Evolutionary conservation across 2,113 vertebrate genomes (phyloP), one percentile per base, ranked within the genome.

Genomic region (Embiotoca jacksoni): DNA sequence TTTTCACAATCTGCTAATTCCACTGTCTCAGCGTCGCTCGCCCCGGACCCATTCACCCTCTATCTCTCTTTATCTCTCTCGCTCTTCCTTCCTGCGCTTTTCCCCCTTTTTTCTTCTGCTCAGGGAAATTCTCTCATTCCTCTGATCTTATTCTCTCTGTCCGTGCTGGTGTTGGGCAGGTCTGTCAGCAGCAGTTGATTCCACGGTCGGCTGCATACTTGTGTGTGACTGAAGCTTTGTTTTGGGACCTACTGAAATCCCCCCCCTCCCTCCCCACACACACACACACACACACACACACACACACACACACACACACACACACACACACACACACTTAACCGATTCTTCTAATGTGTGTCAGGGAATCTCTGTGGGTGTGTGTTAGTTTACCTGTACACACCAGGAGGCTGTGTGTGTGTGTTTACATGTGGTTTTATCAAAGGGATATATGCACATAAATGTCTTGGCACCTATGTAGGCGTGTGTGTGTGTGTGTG

Each of bases 221-320:
- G 72, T 72, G 75, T 85, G 81, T 89, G 88, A 92, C 82, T 90
- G 77, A 88, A 78, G 84, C 80, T 85, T 90, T 92, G 84, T 90
- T 90, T 86, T 63, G 80, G 69, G 72, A 81, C 76, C 57, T 76
- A 65, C 76, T 89, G 80, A 86, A 23, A 23, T 23, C 82, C 65
- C 62, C 65, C n/a, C 53, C 49, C 61, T 1, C 23, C 23, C 23
- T 1, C n/a, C n/a, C n/a, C 23, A 23, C 23, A 23, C 23, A 23
- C 23, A 23, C 23, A 23, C 23, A 23, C 23, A 23, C 52, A 64
- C 68, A n/a, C 23, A 23, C 23, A 23, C 23, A 23, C 23, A 23
- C 23, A 23, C 23, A 23, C 23, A 23, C 52, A 64, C 68, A 23
- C 23, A 23, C 23, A 23, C 23, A 23, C 23, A 23, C 23, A 23